phyloP scores from a whole-genome alignment of 2,888 invertebrate genomes.

The Eurois occulta region DNA sequence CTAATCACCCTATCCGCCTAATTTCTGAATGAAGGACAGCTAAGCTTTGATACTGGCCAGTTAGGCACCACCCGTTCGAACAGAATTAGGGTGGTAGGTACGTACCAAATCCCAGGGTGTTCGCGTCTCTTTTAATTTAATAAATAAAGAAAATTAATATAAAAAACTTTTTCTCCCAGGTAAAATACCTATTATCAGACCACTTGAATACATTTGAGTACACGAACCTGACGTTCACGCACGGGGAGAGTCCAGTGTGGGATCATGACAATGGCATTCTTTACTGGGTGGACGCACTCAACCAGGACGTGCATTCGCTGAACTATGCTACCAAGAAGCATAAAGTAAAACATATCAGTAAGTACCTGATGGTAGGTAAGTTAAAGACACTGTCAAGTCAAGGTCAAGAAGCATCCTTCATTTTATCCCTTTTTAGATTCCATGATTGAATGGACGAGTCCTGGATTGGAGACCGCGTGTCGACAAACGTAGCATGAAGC shows the following conservation, averaged over 20 bases:
- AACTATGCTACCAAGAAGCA: constrained; percentile 78
- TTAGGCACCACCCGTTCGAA: not conserved
- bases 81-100: not conserved
- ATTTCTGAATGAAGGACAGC: not conserved
- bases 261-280: constrained; percentile 80
- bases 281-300: constrained; percentile 77
- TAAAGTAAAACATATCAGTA: constrained; percentile 69
- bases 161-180: constrained; percentile 24
- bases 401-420: not conserved
- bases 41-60: not conserved
- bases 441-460: not conserved
- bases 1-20: not conserved
- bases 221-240: constrained; percentile 63
- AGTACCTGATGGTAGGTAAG: constrained; percentile 30
- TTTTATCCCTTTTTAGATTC: not conserved
- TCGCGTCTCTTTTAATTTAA: too few species aligned
- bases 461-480: not conserved
- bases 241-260: constrained; percentile 80
- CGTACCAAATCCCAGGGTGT: not conserved
- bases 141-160: not conserved
- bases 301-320: constrained; percentile 80
- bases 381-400: not conserved
- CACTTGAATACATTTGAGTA: constrained; percentile 56
- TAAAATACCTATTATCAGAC: constrained; percentile 24
- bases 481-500: not conserved